A percentile compares a stretch with the other conserved stretches of the same genome.
Conservation (phyloP, 1,140 invertebrate species). For the Antheraea pernyi region DNA sequence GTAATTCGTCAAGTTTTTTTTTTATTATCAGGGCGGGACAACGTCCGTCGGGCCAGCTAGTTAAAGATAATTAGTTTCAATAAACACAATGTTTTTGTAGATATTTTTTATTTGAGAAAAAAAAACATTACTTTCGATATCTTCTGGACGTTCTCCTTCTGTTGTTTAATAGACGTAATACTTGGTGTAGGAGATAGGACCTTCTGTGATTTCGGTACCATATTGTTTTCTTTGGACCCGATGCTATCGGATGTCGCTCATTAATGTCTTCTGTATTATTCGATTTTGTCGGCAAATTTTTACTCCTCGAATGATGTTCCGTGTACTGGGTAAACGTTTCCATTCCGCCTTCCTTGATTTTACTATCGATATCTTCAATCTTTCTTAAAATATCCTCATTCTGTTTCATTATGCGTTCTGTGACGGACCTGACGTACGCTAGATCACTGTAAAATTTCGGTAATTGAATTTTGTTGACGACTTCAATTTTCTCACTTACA, state of each 20-base stretch:
- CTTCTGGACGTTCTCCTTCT: slow-evolving; percentile 24
- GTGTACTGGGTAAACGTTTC: background rate
- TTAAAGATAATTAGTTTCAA: no score
- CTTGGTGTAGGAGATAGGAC: slow-evolving; percentile 44
- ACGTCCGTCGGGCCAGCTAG: no score
- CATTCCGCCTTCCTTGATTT: slow-evolving; percentile 16
- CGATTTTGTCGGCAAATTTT: slow-evolving; percentile 36
- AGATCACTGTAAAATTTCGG: slow-evolving; percentile 57
- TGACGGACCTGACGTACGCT: slow-evolving; percentile 40
- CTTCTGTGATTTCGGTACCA: slow-evolving; percentile 41
- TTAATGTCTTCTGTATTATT: slow-evolving; percentile 15
- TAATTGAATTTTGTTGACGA: slow-evolving; percentile 62
- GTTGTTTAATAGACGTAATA: slow-evolving; percentile 48
- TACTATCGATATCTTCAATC: slow-evolving; percentile 36
- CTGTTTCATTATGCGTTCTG: slow-evolving; percentile 49
- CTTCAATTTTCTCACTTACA: slow-evolving; percentile 55
- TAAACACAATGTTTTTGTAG: no score
- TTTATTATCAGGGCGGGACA: no score
- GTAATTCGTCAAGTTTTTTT: no score
- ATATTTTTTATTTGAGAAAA: no score
- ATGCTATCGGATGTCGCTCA: slow-evolving; percentile 20
- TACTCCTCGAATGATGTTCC: slow-evolving; percentile 28
- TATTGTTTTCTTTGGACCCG: slow-evolving; percentile 30
- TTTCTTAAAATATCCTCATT: slow-evolving; percentile 50
- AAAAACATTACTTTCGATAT: no score